Evolutionary conservation across 37 sponge, comb jelly and placozoan genomes (phyloP).

Genomic region (Dysidea cf. avara): DNA sequence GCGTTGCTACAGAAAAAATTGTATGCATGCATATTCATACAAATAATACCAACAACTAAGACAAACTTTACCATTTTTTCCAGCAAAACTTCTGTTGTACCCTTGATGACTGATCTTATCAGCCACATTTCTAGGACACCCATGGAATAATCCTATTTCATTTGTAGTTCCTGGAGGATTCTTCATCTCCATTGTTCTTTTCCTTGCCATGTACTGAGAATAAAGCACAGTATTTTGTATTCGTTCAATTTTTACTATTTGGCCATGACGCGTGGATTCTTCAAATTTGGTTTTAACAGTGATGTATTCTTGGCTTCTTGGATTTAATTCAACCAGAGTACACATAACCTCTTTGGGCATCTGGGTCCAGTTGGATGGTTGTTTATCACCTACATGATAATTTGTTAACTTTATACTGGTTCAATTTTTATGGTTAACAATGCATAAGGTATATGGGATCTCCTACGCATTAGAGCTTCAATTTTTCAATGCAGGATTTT

Average conservation of each 20-base stretch:
- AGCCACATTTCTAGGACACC: not conserved
- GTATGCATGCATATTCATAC: too few relatives aligned
- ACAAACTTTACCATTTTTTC: slow-evolving; percentile 32
- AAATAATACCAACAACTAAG: too few relatives aligned
- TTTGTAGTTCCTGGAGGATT: not conserved
- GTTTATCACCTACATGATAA: too few relatives aligned
- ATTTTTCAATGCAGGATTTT: too few relatives aligned
- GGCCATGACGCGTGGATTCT: not conserved
- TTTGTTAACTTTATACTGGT: too few relatives aligned
- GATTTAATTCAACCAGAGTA: slow-evolving; percentile 21
- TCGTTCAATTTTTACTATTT: slow-evolving; percentile 2
- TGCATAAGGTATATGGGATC: too few relatives aligned
- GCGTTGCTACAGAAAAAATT: too few relatives aligned
- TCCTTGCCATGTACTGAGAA: slow-evolving; percentile 14
- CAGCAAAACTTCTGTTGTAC: slow-evolving; percentile 28
- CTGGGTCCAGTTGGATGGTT: too few relatives aligned
- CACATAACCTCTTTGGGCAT: slow-evolving; percentile 10
- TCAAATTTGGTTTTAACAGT: slow-evolving; percentile 24
- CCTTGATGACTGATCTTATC: slow-evolving; percentile 1
- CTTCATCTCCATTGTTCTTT: slow-evolving; percentile 3
- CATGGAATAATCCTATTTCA: slow-evolving; percentile 26
- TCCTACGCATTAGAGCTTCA: too few relatives aligned
- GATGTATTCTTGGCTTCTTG: slow-evolving; percentile 32
- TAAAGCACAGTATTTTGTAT: slow-evolving; percentile 22
- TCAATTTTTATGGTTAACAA: too few relatives aligned